A percentile compares a stretch with the other conserved stretches of the same genome.
Conservation (phyloP, 2,888 invertebrate genomes). For the Monoplex corrugatus region DNA sequence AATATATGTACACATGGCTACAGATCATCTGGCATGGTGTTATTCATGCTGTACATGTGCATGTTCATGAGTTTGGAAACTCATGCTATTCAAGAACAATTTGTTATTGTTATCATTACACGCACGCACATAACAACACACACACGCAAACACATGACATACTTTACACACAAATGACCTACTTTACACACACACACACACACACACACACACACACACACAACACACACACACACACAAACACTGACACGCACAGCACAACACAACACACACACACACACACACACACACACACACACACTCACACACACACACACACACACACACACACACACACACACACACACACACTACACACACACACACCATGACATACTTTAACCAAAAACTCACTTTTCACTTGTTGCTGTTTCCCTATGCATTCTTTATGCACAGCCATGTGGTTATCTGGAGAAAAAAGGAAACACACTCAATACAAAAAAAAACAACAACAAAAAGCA, state of each 20-base stretch:
- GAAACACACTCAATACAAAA: not conserved
- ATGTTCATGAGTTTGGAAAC: too few species aligned
- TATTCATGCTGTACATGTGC: too few species aligned
- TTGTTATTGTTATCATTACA: too few species aligned
- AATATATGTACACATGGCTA: too few species aligned
- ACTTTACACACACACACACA: not conserved
- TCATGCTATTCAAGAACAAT: too few species aligned
- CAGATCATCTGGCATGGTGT: too few species aligned
- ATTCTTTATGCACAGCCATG: constrained; percentile 93
- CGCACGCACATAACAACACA: not conserved
- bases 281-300: constrained; percentile 5
- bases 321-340: not conserved
- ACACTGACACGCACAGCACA: not conserved
- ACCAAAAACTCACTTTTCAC: constrained; percentile 39
- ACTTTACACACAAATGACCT: not conserved
- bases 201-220: not conserved
- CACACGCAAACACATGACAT: not conserved
- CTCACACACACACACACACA: not conserved
- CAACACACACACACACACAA: constrained; percentile 13
- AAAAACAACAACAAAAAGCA: not conserved
- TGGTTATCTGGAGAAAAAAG: constrained; percentile 83
- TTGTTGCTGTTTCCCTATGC: constrained; percentile 85
- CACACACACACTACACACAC: not conserved
- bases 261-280: constrained; percentile 4
- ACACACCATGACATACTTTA: not conserved